These are phyloP conservation scores for Patagioenas fasciata DNA, from an alignment of 2,113 vertebrate genomes.

Conservation along the genomic window DNA sequence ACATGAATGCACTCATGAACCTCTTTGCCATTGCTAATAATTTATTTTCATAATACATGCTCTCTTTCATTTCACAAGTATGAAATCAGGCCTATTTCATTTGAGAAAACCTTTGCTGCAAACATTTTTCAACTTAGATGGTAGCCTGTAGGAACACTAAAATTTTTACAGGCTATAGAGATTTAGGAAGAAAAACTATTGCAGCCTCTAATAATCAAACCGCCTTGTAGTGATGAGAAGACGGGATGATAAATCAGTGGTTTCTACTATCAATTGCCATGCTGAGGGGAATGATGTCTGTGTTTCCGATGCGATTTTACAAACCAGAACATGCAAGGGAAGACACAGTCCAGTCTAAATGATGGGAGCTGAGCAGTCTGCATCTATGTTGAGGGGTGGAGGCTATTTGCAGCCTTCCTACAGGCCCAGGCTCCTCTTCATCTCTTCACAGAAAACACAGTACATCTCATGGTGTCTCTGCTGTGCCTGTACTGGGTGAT, in stretches of 20 bases:
- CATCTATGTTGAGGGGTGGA: background rate
- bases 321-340: background rate
- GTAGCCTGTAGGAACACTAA: background rate
- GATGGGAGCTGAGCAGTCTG: background rate
- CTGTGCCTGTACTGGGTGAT: background rate
- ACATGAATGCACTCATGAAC: background rate
- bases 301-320: background rate
- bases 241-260: background rate
- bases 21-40: background rate
- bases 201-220: background rate
- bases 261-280: background rate
- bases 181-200: background rate
- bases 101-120: background rate
- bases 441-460: rapidly evolving
- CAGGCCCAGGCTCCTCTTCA: background rate
- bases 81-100: background rate
- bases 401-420: background rate
- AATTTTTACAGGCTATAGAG: background rate
- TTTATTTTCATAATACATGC: background rate
- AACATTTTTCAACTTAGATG: background rate
- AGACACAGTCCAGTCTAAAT: background rate
- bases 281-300: background rate
- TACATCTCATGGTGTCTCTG: rapidly evolving
- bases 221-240: background rate
- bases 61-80: background rate